These are phyloP conservation scores for Ophonus ardosiacus DNA, from an alignment of 2,888 invertebrate genomes.

Conservation along the genomic window DNA sequence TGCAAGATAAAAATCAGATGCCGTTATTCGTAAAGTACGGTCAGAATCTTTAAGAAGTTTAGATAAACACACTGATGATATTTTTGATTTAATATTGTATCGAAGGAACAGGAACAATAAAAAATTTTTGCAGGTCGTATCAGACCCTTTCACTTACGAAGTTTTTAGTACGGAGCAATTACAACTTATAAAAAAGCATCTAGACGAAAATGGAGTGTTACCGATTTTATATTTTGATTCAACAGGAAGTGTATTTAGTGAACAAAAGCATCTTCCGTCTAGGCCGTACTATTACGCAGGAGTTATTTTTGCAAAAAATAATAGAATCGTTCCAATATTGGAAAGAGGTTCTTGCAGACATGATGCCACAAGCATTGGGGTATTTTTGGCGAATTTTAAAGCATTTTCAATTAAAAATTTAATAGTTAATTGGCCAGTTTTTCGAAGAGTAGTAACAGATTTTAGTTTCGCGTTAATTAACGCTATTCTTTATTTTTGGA, in stretches of 20 bases:
- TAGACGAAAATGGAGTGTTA: background rate
- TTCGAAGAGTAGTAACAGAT: background rate
- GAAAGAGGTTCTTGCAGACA: slow-evolving; percentile 3
- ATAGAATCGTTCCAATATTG: background rate
- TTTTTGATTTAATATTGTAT: background rate
- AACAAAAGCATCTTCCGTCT: background rate
- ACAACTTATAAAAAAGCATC: background rate
- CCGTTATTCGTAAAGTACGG: background rate
- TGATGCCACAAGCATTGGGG: slow-evolving; percentile 6
- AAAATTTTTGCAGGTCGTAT: background rate
- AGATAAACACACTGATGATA: background rate
- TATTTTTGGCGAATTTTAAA: slow-evolving; percentile 14
- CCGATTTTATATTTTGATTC: slow-evolving; percentile 8
- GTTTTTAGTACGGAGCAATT: background rate
- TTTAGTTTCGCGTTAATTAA: slow-evolving; percentile 13
- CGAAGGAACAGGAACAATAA: background rate
- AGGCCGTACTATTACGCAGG: background rate
- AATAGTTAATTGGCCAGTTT: background rate
- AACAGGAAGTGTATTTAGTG: background rate
- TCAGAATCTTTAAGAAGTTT: background rate
- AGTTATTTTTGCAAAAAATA: background rate
- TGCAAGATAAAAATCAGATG: background rate
- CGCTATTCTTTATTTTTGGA: background rate
- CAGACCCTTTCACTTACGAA: background rate
- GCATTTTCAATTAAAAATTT: background rate